Conservation (phyloP, 2,797 vertebrate species). For the Cygnus olor region DNA sequence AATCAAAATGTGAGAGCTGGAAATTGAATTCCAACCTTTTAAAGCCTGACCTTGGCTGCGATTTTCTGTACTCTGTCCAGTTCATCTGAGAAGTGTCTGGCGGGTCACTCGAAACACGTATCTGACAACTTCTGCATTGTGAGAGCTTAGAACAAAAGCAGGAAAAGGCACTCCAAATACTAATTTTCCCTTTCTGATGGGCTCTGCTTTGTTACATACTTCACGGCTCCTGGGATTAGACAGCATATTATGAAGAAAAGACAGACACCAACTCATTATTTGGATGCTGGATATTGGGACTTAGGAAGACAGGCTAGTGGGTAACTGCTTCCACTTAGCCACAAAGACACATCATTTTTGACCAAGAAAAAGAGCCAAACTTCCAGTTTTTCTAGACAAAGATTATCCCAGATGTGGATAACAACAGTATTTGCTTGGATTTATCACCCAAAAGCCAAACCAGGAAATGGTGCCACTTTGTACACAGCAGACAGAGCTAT, state of each 20-base stretch:
- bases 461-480: background rate
- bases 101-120: background rate
- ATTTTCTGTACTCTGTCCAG: background rate
- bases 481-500: background rate
- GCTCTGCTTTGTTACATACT: background rate
- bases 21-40: background rate
- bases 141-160: conserved; percentile 39
- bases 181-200: background rate
- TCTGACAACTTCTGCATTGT: background rate
- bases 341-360: background rate
- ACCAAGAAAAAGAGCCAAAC: background rate
- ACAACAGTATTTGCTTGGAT: background rate
- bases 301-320: background rate
- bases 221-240: background rate
- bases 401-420: background rate
- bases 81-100: background rate
- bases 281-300: background rate
- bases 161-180: conserved; percentile 28
- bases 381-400: background rate
- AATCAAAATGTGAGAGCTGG: background rate
- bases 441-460: background rate
- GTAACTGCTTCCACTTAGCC: background rate
- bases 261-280: background rate
- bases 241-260: background rate
- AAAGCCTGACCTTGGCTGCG: background rate